Evolutionary conservation across 2,888 invertebrate genomes (phyloP), one percentile per base, ranked within the genome.

Genomic region (Pristionchus arcanus): DNA sequence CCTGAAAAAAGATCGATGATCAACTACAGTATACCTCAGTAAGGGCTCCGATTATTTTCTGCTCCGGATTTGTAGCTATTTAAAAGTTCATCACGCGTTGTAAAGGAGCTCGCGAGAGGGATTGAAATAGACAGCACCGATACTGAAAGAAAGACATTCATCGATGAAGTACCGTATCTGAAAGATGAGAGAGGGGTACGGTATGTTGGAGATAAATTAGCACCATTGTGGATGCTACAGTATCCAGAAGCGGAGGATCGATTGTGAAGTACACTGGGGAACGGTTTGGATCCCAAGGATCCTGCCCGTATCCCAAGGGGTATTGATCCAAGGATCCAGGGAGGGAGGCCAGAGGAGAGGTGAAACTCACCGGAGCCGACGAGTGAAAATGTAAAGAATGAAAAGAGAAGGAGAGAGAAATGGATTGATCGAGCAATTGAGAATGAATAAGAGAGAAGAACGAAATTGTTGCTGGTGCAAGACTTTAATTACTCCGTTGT

Each of bases 91-190:
- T 28, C 68, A 15, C 28, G 68, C 68, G 68, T 9, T 15, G 31
- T 31, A 4, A 11, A 1, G 42, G 9, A 11, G 37, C 21, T 74
- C 11, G 68, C 28, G 31, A 31, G n/a, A n/a, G n/a, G n/a, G n/a
- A n/a, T n/a, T n/a, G n/a, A n/a, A n/a, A n/a, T n/a, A n/a, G n/a
- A n/a, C n/a, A n/a, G n/a, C n/a, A n/a, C n/a, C n/a, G n/a, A n/a
- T n/a, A n/a, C n/a, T n/a, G n/a, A n/a, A n/a, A n/a, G 66, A 4
- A 83, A 49, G 49, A 28, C 34, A 83, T 25, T 28, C n/a, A 9
- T 25, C 53, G 83, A 49, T 83, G 11, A 28, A 53, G 49, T 83
- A 83, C 83, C 83, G 83, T 83, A 83, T 11, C 16, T 53, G 25
- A 11, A 21, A 2, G 2, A 53, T 49, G 49, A 13, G 5, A 4